phyloP scores from a whole-genome alignment of 1,140 invertebrate species.

The Drosophila orena region DNA sequence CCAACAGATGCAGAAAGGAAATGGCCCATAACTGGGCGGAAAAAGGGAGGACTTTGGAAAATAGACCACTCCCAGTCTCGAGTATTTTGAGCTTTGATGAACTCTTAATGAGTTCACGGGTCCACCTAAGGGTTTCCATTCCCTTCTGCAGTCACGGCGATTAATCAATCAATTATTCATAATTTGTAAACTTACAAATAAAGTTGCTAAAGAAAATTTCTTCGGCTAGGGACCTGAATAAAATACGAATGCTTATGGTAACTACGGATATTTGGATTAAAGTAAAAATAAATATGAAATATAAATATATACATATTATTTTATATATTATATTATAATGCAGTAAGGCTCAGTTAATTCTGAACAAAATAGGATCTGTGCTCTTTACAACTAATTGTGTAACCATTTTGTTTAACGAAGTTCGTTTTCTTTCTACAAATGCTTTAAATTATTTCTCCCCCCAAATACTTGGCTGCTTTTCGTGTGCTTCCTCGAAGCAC shows the following conservation, averaged over 20 bases:
- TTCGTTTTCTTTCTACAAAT: background rate
- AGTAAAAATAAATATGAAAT: too few species aligned
- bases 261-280: too few species aligned
- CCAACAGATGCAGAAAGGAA: constrained; percentile 32
- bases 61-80: background rate
- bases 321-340: too few species aligned
- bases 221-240: constrained; percentile 10
- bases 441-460: background rate
- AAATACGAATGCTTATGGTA: constrained; percentile 11
- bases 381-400: too few species aligned
- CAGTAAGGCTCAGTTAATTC: too few species aligned
- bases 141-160: background rate
- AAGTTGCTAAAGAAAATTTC: background rate
- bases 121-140: constrained; percentile 6
- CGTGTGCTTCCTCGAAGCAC: background rate
- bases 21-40: constrained; percentile 21
- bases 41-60: constrained; percentile 4
- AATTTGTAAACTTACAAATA: constrained; percentile 21
- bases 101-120: constrained; percentile 44
- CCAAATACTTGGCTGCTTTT: background rate
- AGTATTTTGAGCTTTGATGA: constrained; percentile 33
- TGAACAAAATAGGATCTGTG: too few species aligned
- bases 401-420: too few species aligned
- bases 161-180: constrained; percentile 50
- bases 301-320: too few species aligned